These are phyloP conservation scores for Enteromius unitaeniatus DNA, from an alignment of 2,797 vertebrate genomes.

Conservation along the genomic window DNA sequence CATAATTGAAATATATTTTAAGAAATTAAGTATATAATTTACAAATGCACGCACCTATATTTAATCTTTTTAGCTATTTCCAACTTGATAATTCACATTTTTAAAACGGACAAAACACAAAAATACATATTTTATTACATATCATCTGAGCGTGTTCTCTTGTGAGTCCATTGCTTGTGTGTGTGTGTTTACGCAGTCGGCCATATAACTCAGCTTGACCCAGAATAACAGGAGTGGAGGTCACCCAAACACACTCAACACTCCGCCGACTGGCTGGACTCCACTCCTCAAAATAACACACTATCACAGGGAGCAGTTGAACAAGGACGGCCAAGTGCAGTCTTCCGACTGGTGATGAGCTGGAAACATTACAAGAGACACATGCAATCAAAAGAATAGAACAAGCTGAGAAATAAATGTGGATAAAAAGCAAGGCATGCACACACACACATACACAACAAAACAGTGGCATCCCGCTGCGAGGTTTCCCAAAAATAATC, in stretches of 20 bases:
- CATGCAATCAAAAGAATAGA: background rate
- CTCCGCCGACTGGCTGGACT: constrained; percentile 27
- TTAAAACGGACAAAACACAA: background rate
- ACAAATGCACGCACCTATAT: background rate
- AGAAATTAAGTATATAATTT: background rate
- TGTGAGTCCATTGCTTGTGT: constrained; percentile 12
- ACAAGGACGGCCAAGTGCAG: constrained; percentile 17
- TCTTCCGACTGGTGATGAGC: background rate
- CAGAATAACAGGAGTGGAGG: constrained; percentile 30
- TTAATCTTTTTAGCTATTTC: background rate
- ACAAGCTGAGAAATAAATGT: constrained; percentile 17
- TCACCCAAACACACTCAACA: constrained; percentile 30
- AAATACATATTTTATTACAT: background rate
- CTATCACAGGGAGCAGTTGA: constrained; percentile 8
- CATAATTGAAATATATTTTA: background rate
- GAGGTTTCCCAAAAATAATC: constrained; percentile 32
- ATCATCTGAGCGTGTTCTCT: background rate
- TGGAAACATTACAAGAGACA: background rate
- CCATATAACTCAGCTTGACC: constrained; percentile 10
- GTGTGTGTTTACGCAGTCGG: background rate
- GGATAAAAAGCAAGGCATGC: constrained; percentile 2
- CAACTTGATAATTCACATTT: background rate
- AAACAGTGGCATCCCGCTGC: constrained; percentile 12
- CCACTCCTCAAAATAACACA: constrained; percentile 18
- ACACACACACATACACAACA: background rate